Conservation (phyloP, 64 coral and sea anemone species). For the Stichodactyla helianthus region DNA sequence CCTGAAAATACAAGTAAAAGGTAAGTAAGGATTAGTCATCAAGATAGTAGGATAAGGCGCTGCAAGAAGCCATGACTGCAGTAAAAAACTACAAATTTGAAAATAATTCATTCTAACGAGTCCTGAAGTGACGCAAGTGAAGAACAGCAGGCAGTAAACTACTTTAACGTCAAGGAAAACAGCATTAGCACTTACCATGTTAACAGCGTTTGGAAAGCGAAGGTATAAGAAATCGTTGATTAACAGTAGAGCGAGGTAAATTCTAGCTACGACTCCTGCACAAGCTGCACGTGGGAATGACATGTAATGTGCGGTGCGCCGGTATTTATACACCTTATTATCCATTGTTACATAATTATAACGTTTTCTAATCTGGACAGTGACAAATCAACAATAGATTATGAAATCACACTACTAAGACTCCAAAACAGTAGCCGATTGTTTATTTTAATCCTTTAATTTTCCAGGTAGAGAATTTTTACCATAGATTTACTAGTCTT, state of each 20-base stretch:
- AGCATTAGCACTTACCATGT: slow-evolving; percentile 5
- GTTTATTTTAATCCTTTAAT: slow-evolving; percentile 3
- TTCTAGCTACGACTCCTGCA: neutral
- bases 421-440: neutral
- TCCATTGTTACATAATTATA: slow-evolving; percentile 14
- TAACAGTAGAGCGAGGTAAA: neutral
- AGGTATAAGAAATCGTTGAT: neutral
- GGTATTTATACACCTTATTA: slow-evolving; percentile 11
- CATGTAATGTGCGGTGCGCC: neutral
- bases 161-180: neutral
- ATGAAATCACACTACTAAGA: slow-evolving; percentile 1
- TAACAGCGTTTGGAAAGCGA: neutral
- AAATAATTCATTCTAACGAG: neutral
- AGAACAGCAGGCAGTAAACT: neutral
- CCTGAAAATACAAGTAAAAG: slow-evolving; percentile 10
- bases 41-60: neutral
- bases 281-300: slow-evolving; percentile 16
- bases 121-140: neutral
- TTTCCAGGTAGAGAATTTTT: neutral
- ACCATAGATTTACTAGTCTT: too few relatives aligned
- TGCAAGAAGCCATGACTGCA: neutral
- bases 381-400: neutral
- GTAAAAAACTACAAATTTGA: neutral
- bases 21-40: neutral
- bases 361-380: neutral